These are phyloP conservation scores for Alviniconcha strummeri DNA, from an alignment of 2,888 invertebrate genomes.

Conservation along the genomic window DNA sequence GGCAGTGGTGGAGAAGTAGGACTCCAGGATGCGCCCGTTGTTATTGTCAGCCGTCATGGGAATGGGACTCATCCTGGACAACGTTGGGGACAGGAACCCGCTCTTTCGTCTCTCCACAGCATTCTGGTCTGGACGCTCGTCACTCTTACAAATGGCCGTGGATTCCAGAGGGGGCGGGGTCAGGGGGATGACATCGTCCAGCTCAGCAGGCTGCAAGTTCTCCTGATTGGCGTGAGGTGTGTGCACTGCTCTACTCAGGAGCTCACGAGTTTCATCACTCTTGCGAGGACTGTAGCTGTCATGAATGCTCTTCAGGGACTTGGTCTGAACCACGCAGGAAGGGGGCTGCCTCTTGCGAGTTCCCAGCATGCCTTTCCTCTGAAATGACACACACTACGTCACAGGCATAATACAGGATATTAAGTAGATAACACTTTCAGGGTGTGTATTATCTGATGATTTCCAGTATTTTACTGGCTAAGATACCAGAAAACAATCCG, in stretches of 20 bases:
- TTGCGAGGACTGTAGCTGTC: constrained; percentile 54
- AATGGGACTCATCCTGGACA: constrained; percentile 45
- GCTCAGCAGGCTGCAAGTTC: background rate
- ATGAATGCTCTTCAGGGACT: constrained; percentile 57
- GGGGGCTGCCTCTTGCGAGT: constrained; percentile 51
- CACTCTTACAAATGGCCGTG: constrained; percentile 37
- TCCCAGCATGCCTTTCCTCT: constrained; percentile 57
- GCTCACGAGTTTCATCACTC: constrained; percentile 34
- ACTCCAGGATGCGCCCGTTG: constrained; percentile 39
- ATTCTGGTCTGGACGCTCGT: constrained; percentile 16
- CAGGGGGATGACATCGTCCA: background rate
- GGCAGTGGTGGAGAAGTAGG: constrained; percentile 34
- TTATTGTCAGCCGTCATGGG: constrained; percentile 38
- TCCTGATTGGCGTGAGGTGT: background rate
- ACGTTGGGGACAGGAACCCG: constrained; percentile 32
- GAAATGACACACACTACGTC: constrained; percentile 32
- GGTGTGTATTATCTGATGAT: background rate
- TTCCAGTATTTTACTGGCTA: no score
- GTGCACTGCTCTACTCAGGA: background rate
- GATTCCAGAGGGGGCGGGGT: constrained; percentile 44
- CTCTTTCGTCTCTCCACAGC: constrained; percentile 20
- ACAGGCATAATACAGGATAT: background rate
- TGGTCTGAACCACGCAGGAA: constrained; percentile 58
- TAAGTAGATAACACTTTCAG: background rate
- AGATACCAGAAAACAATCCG: no score